Percentiles rank a stretch among this genome's conserved stretches.
Evolutionary conservation across 2,797 vertebrate species (phyloP).

Genomic region (Periparus ater): DNA sequence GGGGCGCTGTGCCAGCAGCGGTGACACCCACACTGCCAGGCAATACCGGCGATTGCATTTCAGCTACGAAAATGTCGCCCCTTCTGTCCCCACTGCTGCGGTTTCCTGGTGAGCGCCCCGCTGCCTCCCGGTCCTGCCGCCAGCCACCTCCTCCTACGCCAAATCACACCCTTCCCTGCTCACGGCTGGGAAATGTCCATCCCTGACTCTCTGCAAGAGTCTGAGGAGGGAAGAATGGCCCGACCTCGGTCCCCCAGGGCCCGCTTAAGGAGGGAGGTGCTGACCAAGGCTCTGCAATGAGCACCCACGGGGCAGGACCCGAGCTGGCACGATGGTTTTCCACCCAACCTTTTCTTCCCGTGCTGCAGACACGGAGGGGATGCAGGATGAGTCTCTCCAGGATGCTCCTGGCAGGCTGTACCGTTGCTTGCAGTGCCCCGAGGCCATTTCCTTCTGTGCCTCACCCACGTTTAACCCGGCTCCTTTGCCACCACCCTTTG

Average conservation of each 20-base stretch:
- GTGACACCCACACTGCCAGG: accelerated
- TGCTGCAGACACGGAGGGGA: not conserved
- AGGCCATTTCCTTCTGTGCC: not conserved
- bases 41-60: not conserved
- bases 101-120: not conserved
- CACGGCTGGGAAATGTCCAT: accelerated
- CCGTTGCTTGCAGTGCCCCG: not conserved
- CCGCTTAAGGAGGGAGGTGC: not conserved
- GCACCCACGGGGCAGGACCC: not conserved
- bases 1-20: not conserved
- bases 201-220: not conserved
- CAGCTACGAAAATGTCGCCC: not conserved
- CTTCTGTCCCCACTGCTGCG: accelerated
- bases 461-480: accelerated
- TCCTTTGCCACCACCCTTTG: not conserved
- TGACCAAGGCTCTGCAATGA: not conserved
- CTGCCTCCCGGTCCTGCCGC: accelerated
- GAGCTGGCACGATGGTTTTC: not conserved
- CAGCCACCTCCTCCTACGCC: accelerated
- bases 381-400: not conserved
- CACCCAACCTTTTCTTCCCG: accelerated
- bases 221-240: not conserved
- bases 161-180: not conserved
- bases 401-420: not conserved
- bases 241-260: too few species aligned